Conservation (phyloP, 2,113 vertebrate genomes). For the Mugil cephalus region DNA sequence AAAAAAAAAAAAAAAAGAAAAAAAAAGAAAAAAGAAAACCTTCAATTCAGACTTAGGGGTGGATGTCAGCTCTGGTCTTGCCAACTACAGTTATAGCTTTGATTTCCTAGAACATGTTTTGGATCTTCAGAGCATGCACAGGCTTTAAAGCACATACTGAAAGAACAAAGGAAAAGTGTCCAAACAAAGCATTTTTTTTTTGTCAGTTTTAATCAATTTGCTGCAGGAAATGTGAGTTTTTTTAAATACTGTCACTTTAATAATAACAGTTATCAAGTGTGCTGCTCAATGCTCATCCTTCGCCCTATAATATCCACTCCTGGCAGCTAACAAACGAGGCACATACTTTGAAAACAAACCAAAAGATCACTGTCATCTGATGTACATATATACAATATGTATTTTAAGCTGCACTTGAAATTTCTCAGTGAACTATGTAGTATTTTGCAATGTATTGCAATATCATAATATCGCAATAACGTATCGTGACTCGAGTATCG, state of each 20-base stretch:
- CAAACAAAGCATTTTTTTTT: background rate
- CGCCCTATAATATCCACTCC: too few species aligned
- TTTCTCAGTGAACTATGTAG: too few species aligned
- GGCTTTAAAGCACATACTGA: slow-evolving; percentile 41
- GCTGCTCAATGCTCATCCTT: background rate
- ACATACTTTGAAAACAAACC: too few species aligned
- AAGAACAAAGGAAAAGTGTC: slow-evolving; percentile 26
- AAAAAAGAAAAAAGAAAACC: slow-evolving; percentile 4
- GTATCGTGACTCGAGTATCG: too few species aligned
- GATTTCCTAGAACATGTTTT: slow-evolving; percentile 59
- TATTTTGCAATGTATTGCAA: too few species aligned
- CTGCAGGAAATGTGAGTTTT: background rate
- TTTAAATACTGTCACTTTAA: background rate
- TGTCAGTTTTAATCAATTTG: background rate
- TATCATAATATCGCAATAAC: too few species aligned
- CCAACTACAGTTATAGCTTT: slow-evolving; percentile 50
- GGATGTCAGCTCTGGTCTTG: slow-evolving; percentile 57
- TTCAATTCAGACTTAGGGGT: slow-evolving; percentile 57
- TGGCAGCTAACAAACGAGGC: too few species aligned
- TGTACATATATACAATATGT: too few species aligned
- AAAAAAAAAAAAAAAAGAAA: slow-evolving; percentile 37
- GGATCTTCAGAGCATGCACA: slow-evolving; percentile 38
- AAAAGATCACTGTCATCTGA: too few species aligned
- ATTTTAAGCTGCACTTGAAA: too few species aligned
- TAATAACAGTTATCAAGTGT: background rate